phyloP scores from a whole-genome alignment of 2,888 invertebrate genomes.

The Arctia plantaginis region DNA sequence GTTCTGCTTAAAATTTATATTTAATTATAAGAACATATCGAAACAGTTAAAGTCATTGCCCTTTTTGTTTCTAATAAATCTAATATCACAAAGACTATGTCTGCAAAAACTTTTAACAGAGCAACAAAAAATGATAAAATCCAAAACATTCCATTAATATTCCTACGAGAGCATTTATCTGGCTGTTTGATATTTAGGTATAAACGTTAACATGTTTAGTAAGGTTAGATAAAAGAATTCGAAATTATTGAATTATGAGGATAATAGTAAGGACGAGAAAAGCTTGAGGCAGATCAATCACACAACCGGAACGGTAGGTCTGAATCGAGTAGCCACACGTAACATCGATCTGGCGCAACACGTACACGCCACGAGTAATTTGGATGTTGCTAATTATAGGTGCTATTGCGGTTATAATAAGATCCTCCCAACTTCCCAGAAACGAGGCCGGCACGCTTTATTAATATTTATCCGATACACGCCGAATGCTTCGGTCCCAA shows the following conservation, averaged over 20 bases:
- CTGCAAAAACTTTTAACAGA: slow-evolving; percentile 15
- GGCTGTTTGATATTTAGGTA: slow-evolving; percentile 8
- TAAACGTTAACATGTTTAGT: slow-evolving; percentile 21
- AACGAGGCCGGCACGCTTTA: slow-evolving; percentile 85
- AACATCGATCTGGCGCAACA: slow-evolving; percentile 78
- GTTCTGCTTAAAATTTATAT: slow-evolving; percentile 27
- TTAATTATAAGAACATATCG: slow-evolving; percentile 22
- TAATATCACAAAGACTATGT: slow-evolving; percentile 25
- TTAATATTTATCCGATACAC: slow-evolving; percentile 87
- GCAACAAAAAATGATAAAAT: slow-evolving; percentile 37
- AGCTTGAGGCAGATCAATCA: slow-evolving; percentile 60
- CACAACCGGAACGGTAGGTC: slow-evolving; percentile 66
- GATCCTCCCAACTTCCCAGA: slow-evolving; percentile 86
- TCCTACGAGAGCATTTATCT: background rate
- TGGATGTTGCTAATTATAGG: slow-evolving; percentile 85
- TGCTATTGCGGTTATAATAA: slow-evolving; percentile 87
- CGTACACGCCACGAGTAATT: slow-evolving; percentile 82
- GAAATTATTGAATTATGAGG: slow-evolving; percentile 43
- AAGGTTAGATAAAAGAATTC: slow-evolving; percentile 23
- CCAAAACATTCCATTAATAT: slow-evolving; percentile 21
- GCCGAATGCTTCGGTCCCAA: slow-evolving; percentile 76
- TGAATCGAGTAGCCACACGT: slow-evolving; percentile 74
- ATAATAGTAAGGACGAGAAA: slow-evolving; percentile 58
- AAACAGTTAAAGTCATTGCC: slow-evolving; percentile 35
- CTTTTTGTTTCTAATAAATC: slow-evolving; percentile 37